These are phyloP conservation scores for Perca schrenkii DNA, from an alignment of 2,113 vertebrate species.

Conservation along the genomic window DNA sequence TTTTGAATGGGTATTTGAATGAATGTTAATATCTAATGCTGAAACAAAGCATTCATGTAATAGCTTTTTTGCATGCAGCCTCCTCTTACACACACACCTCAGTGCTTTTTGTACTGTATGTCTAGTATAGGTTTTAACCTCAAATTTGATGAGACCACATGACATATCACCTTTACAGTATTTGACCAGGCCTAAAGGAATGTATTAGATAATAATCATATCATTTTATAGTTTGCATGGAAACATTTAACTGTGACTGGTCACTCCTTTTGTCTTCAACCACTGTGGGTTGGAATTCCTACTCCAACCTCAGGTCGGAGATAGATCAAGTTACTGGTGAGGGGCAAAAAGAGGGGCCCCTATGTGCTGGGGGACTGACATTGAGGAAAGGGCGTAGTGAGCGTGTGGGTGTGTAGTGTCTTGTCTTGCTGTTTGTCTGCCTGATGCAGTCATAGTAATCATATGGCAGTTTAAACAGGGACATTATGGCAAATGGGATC, in stretches of 20 bases:
- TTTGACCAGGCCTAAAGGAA: neutral
- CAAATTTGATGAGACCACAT: neutral
- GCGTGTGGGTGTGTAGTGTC: constrained; percentile 7
- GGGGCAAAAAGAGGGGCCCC: constrained; percentile 59
- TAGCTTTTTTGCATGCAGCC: neutral
- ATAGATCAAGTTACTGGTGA: constrained; percentile 70
- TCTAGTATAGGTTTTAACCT: constrained; percentile 1
- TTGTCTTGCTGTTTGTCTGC: constrained; percentile 3
- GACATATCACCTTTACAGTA: too few relatives aligned
- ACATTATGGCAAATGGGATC: constrained; percentile 42
- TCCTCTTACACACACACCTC: neutral
- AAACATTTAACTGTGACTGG: constrained; percentile 33
- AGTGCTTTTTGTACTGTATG: neutral
- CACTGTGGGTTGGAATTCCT: constrained; percentile 58
- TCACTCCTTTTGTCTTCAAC: constrained; percentile 48
- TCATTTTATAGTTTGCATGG: constrained; percentile 21
- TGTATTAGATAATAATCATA: constrained; percentile 13
- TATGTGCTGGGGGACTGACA: constrained; percentile 43
- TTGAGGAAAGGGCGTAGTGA: constrained; percentile 30
- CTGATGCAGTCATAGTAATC: constrained; percentile 36
- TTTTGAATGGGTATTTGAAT: constrained; percentile 45
- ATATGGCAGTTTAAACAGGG: constrained; percentile 40
- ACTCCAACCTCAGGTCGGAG: constrained; percentile 56
- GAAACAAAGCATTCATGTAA: neutral
- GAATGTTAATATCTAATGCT: constrained; percentile 15